These are phyloP conservation scores for Pongo pygmaeus DNA, from an alignment of 2,113 vertebrate genomes.

Conservation along the genomic window DNA sequence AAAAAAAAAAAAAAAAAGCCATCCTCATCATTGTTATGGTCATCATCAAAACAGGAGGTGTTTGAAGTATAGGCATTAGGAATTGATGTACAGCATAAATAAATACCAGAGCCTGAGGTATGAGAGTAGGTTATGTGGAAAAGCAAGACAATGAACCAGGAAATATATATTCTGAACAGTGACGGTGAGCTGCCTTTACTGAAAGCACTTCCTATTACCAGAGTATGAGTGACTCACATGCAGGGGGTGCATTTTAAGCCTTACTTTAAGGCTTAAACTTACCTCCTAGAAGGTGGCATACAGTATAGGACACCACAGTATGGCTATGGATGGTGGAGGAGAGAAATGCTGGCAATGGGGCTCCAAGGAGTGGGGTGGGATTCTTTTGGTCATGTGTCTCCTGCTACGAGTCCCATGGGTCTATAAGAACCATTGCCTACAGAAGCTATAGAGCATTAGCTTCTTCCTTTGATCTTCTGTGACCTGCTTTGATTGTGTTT, in stretches of 20 bases:
- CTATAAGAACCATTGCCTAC: not conserved
- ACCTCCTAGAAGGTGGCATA: not conserved
- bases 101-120: not conserved
- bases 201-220: not conserved
- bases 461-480: slow-evolving; percentile 47
- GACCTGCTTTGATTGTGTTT: slow-evolving; percentile 6
- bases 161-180: not conserved
- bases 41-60: not conserved
- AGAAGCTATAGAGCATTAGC: not conserved
- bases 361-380: not conserved
- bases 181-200: not conserved
- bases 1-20: no score
- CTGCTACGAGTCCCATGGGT: not conserved
- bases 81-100: not conserved
- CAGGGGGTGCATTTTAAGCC: not conserved
- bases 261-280: not conserved
- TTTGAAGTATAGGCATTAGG: not conserved
- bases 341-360: not conserved
- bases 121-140: not conserved
- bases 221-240: not conserved
- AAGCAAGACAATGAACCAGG: slow-evolving; percentile 19
- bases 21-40: not conserved
- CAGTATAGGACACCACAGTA: not conserved
- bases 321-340: not conserved
- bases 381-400: not conserved